Evolutionary conservation across 2,797 vertebrate genomes (phyloP), one percentile per base, ranked within the genome.

Genomic region (Toxotes lorentzi): DNA sequence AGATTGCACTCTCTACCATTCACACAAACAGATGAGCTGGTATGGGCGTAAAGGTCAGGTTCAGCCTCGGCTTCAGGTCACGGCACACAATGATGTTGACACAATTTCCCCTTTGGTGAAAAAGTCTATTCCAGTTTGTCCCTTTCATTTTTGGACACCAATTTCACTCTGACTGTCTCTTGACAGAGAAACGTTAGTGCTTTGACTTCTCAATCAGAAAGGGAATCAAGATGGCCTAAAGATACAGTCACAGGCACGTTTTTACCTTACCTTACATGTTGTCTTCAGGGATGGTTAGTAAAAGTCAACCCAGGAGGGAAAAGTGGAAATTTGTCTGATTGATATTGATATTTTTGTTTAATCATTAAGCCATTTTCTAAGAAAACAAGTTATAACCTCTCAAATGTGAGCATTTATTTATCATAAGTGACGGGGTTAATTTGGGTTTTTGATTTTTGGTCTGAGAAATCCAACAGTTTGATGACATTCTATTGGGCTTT

Each of bases 61-160:
- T 86, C 59, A 89, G 73, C 80, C 48, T 87, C 50, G 21, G 78
- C 78, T 72, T 70, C 13, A 58, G 89, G 77, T 82, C 87, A 89
- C 62, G 21, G 67, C 81, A 75, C 85, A 83, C 73, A 81, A 71
- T 83, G 40, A 79, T 86, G 77, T 90, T 83, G 79, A 88, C 86
- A 87, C 82, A 82, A 43, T 88, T 90, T 86, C 66, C 87, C 80
- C 73, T n/a, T 11, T 40, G 75, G 79, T 51, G 9, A 16, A 51
- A 32, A 30, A 50, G 93, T 91, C 91, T 48, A 91, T 91, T 91
- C 70, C 70, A 79, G 73, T 90, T 87, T 84, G 82, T 81, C 69
- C 40, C 78, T 88, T 87, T 90, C 67, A 62, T 82, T 88, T 91
- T 85, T 69, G 66, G 30, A 70, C 76, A 72, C 82, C 58, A 77